Evolutionary conservation across 2,888 invertebrate species (phyloP), one percentile per base, ranked within the genome.

Genomic region (Beris morrisii): DNA sequence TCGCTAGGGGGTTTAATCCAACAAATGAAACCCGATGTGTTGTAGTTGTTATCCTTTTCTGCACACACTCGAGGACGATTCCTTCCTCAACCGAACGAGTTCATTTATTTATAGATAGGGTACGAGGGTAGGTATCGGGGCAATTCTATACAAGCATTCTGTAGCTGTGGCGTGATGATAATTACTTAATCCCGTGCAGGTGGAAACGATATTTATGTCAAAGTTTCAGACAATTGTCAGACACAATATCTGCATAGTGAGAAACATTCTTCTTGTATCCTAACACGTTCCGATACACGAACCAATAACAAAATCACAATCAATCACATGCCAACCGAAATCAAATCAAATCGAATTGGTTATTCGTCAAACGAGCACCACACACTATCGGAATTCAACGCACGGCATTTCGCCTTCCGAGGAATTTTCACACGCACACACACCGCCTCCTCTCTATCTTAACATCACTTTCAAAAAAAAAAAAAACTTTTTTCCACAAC

Each of bases 291-390:
- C 52, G 50, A 50, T 38, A 50, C 9, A 52, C 50, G 38, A 38
- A 50, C 61, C 38, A 44, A 61, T 44, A 44, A 61, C 50, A 52
- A 22, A 22, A 61, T n/a, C 61, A 52, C 50, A 38, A 61, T 61
- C 61, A 61, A 43, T 61, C 52, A 52, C 61, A 52, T 61, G 50
- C 50, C 61, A 52, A 50, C 50, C 50, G 38, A 50, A 61, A 61
- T 50, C 50, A 50, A 28, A 52, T 61, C 52, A 50, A 61, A 61
- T 61, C 50, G 31, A 30, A 59, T 38, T 38, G 38, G 38, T 38
- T 59, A 59, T 59, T 59, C 48, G 46, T 59, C 58, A 59, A 52
- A 61, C 52, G 50, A 32, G 61, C 32, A 22, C 32, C 38, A 11
- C 12, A 61, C 22, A 61, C 22, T 52, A 32, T 38, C 38, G 22